Evolutionary conservation across 2,888 invertebrate genomes (phyloP), one percentile per base, ranked within the genome.

Genomic region (Atethmia centrago): DNA sequence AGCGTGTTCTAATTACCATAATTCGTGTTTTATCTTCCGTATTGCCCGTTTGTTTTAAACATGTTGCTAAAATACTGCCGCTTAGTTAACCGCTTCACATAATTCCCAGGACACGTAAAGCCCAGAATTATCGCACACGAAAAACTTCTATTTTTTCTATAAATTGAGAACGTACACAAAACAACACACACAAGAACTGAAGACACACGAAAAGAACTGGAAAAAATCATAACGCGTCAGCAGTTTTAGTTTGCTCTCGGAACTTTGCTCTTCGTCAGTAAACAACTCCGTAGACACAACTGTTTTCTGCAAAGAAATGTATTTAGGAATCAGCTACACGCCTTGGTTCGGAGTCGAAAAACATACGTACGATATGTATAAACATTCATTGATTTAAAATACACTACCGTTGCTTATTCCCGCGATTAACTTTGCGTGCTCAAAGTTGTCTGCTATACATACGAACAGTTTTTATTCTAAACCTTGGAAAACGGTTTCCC

Each of bases 201-300:
- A 84, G 80, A 77, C 77, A 77, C 76, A 85, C 78, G 79, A 86
- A 85, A 87, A 86, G 85, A 86, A 86, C 83, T 83, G 84, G 88
- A 89, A 90, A 89, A 90, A 91, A 89, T 90, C 87, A 86, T 86
- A 89, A 88, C 88, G 88, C 91, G 90, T 91, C 91, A 90, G 89
- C 92, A 90, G 90, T 92, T 92, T 88, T 87, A 90, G 90, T 93
- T 93, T 90, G 87, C 87, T 90, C 82, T 80, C 74, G 84, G 81
- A 91, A 92, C 88, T 92, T 92, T 87, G 88, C 87, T 89, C 88
- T 90, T 88, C 87, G 89, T 90, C 88, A 86, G 89, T 87, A 91
- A 92, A 92, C 91, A 92, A 89, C 82, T 84, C 88, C 86, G 86
- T 85, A 87, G 87, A 82, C 80, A 74, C 74, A 77, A 85, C 70